Percentiles rank a stretch among this genome's conserved stretches.
Conservation (phyloP, 30 jellyfish, hydroid and myxozoan species). For the Aurelia sp. region DNA sequence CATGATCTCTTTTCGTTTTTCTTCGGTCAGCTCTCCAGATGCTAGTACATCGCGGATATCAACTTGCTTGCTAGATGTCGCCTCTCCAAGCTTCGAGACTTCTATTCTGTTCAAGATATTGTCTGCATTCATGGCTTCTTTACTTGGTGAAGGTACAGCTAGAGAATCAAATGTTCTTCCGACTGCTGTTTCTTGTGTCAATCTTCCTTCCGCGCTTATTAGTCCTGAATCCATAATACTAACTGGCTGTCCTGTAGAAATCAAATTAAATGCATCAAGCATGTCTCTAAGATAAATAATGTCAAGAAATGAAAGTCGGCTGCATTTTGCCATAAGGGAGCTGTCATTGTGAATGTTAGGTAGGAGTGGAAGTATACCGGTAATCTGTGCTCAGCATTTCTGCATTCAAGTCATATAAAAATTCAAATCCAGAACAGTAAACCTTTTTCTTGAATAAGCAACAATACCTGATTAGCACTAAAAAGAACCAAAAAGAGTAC, state of each 20-base stretch:
- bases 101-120: slow-evolving; percentile 81
- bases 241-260: slow-evolving; percentile 6
- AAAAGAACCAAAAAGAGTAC: too few relatives aligned
- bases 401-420: too few relatives aligned
- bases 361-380: too few relatives aligned
- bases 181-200: slow-evolving; percentile 9
- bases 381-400: too few relatives aligned
- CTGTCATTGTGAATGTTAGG: too few relatives aligned
- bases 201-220: slow-evolving; percentile 11
- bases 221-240: slow-evolving; percentile 19
- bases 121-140: slow-evolving; percentile 71
- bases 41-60: slow-evolving; percentile 81
- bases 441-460: too few relatives aligned
- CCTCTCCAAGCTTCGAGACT: slow-evolving; percentile 87
- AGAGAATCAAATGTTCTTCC: slow-evolving; percentile 8
- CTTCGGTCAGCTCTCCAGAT: slow-evolving; percentile 92
- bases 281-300: neutral
- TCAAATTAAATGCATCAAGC: neutral
- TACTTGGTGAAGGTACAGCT: slow-evolving; percentile 39
- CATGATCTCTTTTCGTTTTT: slow-evolving; percentile 82
- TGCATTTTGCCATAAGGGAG: too few relatives aligned
- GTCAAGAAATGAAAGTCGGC: too few relatives aligned
- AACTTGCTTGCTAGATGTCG: slow-evolving; percentile 66
- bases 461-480: too few relatives aligned
- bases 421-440: too few relatives aligned